Base-by-base conservation (phyloP, 2,113 vertebrate species). In the Aplodontia rufa region DNA sequence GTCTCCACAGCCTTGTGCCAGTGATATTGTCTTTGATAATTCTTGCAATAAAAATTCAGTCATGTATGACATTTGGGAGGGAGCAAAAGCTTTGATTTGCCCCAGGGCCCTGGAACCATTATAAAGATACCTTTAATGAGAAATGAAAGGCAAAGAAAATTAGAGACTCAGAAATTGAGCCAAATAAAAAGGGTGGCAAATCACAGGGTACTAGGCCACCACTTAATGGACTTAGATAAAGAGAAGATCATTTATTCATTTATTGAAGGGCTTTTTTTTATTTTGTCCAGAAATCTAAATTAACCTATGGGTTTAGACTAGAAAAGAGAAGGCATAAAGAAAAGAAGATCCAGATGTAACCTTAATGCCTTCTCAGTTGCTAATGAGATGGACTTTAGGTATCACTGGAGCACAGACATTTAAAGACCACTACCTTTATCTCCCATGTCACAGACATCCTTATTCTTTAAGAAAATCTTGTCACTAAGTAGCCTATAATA, bases 31-130 rank as follows among this genome's bases (percentile, higher is more conserved):
- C 94, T 97, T 92, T 96, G 97, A 97, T 97, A 97, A 97, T 82
- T 95, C 85, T 93, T 88, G 80, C 94, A 93, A 95, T 97, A 96
- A 97, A 96, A 97, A 96, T 92, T 62, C 96, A 96, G 90, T 96
- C 97, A 96, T 94, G 97, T 96, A 95, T 96, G 93, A 97, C 96
- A 97, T 96, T 97, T 94, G 64, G 42, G 22, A 97, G 92, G 66
- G 95, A 95, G 94, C 62, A 91, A 94, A 96, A 72, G 84, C 90
- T 93, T 95, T 78, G 82, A 66, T 80, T 96, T 96, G 93, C 95
- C 95, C 72, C 13, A 1, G 81, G 94, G 94, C 37, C 5, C 30
- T 90, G 60, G 35, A 94, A 84, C 64, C 75, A 90, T 95, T 94
- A 80, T 66, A 78, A 93, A 89, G 72, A 92, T 90, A 37, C 8